These are phyloP conservation scores for Chymomyza caudatula DNA, from an alignment of 2,888 invertebrate species.

Conservation along the genomic window DNA sequence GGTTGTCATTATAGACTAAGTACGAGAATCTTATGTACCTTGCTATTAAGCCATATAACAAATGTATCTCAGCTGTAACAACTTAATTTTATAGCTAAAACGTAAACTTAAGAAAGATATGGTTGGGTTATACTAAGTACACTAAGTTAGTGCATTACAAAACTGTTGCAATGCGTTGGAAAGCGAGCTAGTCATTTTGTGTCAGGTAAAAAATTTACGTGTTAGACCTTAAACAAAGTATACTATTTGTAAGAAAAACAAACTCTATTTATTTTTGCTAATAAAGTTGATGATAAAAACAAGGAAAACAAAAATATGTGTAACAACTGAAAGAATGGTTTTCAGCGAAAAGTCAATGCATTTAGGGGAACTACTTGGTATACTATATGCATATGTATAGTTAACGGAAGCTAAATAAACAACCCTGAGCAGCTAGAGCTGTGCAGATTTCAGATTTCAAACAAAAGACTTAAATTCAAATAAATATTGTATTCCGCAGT, in stretches of 20 bases:
- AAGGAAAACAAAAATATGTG: conserved; percentile 28
- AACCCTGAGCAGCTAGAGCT: conserved; percentile 49
- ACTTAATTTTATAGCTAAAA: conserved; percentile 20
- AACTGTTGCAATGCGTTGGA: conserved; percentile 58
- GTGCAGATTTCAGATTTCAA: conserved; percentile 70
- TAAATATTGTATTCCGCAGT: conserved; percentile 73
- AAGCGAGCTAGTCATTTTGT: conserved; percentile 64
- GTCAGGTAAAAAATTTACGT: conserved; percentile 42
- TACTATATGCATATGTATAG: background rate
- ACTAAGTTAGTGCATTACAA: conserved; percentile 18
- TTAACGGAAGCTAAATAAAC: conserved; percentile 57
- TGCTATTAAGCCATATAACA: conserved; percentile 40
- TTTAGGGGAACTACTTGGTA: background rate
- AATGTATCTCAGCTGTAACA: conserved; percentile 7
- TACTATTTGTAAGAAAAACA: conserved; percentile 20
- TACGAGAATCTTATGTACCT: conserved; percentile 57
- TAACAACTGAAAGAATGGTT: background rate
- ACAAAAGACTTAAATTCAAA: conserved; percentile 73
- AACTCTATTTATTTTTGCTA: conserved; percentile 53
- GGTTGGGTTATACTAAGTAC: background rate
- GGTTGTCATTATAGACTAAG: conserved; percentile 53
- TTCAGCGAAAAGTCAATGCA: conserved; percentile 46
- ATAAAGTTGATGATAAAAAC: conserved; percentile 60
- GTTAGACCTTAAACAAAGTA: conserved; percentile 52
- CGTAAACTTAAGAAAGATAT: background rate